Percentiles rank a stretch among this genome's conserved stretches.
These are phyloP conservation scores for Tympanoctomys barrerae DNA, from an alignment of 2,797 vertebrate species.

Conservation along the genomic window DNA sequence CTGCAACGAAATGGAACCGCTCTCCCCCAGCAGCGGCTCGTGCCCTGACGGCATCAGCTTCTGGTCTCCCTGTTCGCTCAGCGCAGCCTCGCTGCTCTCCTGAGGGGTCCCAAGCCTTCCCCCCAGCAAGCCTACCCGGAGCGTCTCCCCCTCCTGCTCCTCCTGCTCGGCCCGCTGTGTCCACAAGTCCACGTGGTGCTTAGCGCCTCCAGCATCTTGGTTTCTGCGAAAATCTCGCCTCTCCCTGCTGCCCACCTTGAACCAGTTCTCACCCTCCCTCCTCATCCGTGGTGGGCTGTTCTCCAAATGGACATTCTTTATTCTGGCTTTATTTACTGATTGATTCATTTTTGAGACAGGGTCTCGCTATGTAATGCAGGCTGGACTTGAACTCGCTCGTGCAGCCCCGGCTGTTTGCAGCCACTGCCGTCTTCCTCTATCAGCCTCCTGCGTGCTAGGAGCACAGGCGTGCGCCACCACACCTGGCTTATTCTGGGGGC, in stretches of 20 bases:
- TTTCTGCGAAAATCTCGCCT: not conserved
- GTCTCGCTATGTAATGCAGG: not conserved
- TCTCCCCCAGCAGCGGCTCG: accelerated
- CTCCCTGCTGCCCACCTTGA: not conserved
- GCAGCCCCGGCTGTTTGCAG: not conserved
- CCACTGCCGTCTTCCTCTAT: not conserved
- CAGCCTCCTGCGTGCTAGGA: not conserved
- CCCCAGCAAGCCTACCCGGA: no score
- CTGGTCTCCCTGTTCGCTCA: not conserved
- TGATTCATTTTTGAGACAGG: not conserved
- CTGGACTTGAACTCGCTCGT: not conserved
- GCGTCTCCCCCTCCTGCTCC: not conserved
- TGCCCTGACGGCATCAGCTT: not conserved
- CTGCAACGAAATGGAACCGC: not conserved
- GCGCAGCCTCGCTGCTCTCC: not conserved
- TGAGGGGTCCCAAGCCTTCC: no score
- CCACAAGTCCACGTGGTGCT: no score
- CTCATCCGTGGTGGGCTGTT: not conserved
- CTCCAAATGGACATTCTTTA: not conserved
- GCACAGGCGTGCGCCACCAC: not conserved
- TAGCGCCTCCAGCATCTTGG: not conserved
- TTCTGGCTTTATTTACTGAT: not conserved
- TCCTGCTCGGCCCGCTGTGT: not conserved
- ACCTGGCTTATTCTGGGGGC: not conserved
- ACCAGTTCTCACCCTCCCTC: not conserved